These are phyloP conservation scores for Thumatha senex DNA, from an alignment of 2,888 invertebrate genomes.

Conservation along the genomic window DNA sequence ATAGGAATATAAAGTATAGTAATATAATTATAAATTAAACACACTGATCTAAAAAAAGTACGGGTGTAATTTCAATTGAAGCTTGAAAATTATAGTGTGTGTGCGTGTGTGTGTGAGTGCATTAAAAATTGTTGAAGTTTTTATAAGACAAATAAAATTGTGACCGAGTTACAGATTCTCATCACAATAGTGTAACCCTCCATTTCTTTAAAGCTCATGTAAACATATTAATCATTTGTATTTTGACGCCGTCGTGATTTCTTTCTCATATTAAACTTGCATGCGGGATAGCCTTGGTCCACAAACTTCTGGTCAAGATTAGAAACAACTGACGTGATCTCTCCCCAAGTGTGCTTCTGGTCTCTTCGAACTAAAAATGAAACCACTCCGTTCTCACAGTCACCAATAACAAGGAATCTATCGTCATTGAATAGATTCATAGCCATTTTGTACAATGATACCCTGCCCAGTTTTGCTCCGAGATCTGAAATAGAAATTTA, in stretches of 20 bases:
- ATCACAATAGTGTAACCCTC: too few species aligned
- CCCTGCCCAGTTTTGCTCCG: not conserved
- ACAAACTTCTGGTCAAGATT: not conserved
- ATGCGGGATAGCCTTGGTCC: not conserved
- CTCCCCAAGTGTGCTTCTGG: slow-evolving; percentile 4
- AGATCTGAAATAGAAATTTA: not conserved
- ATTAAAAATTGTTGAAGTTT: too few species aligned
- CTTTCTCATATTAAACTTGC: slow-evolving; percentile 1
- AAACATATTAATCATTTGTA: too few species aligned
- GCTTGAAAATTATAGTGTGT: too few species aligned
- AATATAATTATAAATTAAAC: too few species aligned
- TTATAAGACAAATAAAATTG: too few species aligned
- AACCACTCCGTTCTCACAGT: not conserved
- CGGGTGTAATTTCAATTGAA: too few species aligned
- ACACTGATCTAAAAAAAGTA: too few species aligned
- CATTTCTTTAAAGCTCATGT: too few species aligned
- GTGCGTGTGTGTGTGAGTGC: too few species aligned
- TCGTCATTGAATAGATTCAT: not conserved
- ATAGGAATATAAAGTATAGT: too few species aligned
- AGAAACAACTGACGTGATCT: not conserved
- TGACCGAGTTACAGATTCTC: too few species aligned
- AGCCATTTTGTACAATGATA: not conserved
- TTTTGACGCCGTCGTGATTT: not conserved
- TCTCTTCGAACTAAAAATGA: slow-evolving; percentile 1
- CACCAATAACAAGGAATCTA: not conserved